A percentile compares a stretch with the other conserved stretches of the same genome.
Conservation (phyloP, 2,888 invertebrate genomes). For the Tinea trinotella region DNA sequence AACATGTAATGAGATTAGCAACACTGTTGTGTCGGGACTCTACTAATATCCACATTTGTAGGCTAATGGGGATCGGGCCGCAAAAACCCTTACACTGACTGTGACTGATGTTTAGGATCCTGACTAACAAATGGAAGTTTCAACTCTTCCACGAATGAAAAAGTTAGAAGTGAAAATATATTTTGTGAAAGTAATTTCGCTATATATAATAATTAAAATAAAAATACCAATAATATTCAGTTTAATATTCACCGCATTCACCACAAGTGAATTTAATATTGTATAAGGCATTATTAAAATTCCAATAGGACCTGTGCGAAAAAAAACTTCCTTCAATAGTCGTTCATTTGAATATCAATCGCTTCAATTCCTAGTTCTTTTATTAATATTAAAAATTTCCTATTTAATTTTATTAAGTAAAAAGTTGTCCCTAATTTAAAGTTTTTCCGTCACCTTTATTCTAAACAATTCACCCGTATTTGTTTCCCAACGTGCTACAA, state of each 20-base stretch:
- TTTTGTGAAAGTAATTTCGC: too few relatives aligned
- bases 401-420: background rate
- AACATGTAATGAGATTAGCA: slow-evolving; percentile 42
- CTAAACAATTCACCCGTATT: slow-evolving; percentile 8
- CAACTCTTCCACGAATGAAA: slow-evolving; percentile 26
- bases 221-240: too few relatives aligned
- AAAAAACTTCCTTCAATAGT: background rate
- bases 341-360: background rate
- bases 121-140: slow-evolving; percentile 39
- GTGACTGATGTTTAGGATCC: slow-evolving; percentile 38
- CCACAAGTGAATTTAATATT: background rate
- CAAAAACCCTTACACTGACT: slow-evolving; percentile 45
- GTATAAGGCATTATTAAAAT: background rate
- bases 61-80: slow-evolving; percentile 32
- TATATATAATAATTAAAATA: too few relatives aligned
- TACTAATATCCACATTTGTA: slow-evolving; percentile 17
- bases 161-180: background rate
- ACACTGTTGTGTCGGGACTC: slow-evolving; percentile 32
- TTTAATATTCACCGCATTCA: background rate
- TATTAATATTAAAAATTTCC: background rate
- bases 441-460: background rate
- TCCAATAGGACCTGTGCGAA: background rate
- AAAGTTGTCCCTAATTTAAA: background rate
- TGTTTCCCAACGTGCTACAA: slow-evolving; percentile 2
- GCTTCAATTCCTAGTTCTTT: background rate